Evolutionary conservation across 2,797 vertebrate species (phyloP), one percentile per base, ranked within the genome.

Genomic region (Cheirogaleus major): DNA sequence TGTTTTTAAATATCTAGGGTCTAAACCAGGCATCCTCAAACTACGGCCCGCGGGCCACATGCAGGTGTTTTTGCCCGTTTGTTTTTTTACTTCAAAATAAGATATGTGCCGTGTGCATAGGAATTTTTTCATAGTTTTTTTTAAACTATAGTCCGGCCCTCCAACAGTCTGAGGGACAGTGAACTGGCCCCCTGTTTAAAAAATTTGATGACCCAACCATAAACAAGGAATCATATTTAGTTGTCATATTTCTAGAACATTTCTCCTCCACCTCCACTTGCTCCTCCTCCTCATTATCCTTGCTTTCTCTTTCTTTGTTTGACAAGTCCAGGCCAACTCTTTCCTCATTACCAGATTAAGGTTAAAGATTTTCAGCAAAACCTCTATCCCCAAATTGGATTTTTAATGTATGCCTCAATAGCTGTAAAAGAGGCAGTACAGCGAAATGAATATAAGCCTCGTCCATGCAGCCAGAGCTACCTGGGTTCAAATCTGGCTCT

Each of bases 311-410:
- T 25, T 57, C 48, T n/a, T 9, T 72, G 27, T 81, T 59, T 86
- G 11, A 61, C 18, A 70, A 18, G 2, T 93, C 18, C 43, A 30
- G 55, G 41, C 22, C 73, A 87, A 50, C 30, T 41, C 27, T 82
- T 86, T 79, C 48, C 63, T 91, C 57, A 86, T 48, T 38, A 61
- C 11, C 50, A 75, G 70, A 76, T 81, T 82, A 88, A 73, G 48
- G 12, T 27, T 63, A 81, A 93, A 91, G 38, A 9, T 32, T 79
- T 69, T 79, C 20, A 57, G n/a, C 23, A 93, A 92, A 91, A 87
- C 15, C 7, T 76, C 7, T 75, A 38, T 27, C 43, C 73, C 57
- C 86, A 91, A 91, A 59, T 76, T 20, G 67, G 35, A 32, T 17
- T 93, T 87, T 23, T 25, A 20, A 73, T 8, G 20, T 25, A 4